Percentiles rank a stretch among this genome's conserved stretches.
These are phyloP conservation scores for Drosophila austrosaltans DNA, from an alignment of 2,888 invertebrate genomes.

Conservation along the genomic window DNA sequence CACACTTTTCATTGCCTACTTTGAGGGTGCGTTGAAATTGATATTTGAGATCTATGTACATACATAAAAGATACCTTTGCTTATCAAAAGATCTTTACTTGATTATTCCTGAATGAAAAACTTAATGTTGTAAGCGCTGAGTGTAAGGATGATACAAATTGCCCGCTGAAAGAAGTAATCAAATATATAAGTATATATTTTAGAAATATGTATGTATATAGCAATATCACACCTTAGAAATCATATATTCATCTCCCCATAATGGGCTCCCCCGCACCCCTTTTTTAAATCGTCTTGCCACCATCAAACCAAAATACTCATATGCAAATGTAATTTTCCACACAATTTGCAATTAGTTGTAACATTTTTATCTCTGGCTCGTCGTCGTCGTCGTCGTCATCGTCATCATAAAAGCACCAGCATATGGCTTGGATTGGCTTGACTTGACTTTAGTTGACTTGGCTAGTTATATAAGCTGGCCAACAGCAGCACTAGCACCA, in stretches of 20 bases:
- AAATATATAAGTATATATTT: neutral
- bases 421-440: conserved; percentile 17
- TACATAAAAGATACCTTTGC: too few species aligned
- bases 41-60: too few species aligned
- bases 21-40: neutral
- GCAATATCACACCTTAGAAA: conserved; percentile 10
- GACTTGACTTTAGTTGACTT: conserved; percentile 15
- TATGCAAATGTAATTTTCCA: conserved; percentile 75
- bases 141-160: neutral
- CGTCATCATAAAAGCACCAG: conserved; percentile 71
- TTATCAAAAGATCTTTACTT: too few species aligned
- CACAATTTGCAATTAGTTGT: conserved; percentile 76
- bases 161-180: neutral
- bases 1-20: neutral
- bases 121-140: neutral
- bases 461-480: conserved; percentile 62
- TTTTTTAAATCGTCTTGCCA: neutral
- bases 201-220: neutral
- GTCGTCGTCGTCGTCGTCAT: conserved; percentile 1
- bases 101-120: neutral
- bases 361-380: conserved; percentile 60
- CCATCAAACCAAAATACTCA: conserved; percentile 28
- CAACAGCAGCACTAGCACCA: conserved; percentile 23
- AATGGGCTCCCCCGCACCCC: neutral
- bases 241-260: conserved; percentile 7